Base-by-base conservation (phyloP, 2,113 vertebrate species). In the Sapayoa aenigma region DNA sequence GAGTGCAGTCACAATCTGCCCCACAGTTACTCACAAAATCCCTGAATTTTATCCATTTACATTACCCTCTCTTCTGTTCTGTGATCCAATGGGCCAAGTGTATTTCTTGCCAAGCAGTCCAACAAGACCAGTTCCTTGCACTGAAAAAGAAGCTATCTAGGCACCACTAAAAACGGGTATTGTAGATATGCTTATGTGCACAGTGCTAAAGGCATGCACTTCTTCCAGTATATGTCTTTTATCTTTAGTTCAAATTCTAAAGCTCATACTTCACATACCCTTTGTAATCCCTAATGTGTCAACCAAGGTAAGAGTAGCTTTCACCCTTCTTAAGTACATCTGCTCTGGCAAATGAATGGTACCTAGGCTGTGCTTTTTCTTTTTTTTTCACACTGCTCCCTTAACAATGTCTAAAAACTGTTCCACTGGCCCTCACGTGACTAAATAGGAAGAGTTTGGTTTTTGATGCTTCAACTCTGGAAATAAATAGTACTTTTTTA, bases 171-270 rank as follows among this genome's bases (percentile, higher is more conserved):
- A 41, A 30, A 1, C 5, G 30, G 25, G 20, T 27, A 11, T 33
- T 71, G 15, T 9, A 50, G 33, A 6, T 14, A 18, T 2, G 20
- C 2, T 37, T 55, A 22, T 33, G 33, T 20, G 58, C n/a, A 46
- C 30, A 44, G 42, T 0, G 0, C 33, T 18, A 63, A 27, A 42
- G 31, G 4, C 13, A 20, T 0, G 1, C 17, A 6, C 23, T 71
- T 49, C 9, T 30, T 76, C 18, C 14, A 8, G 11, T 5, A 5
- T 59, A 3, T 6, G 18, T 24, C 33, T 65, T 65, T 56, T 23
- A 49, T 13, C 11, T 60, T 47, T 20, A 73, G 22, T 27, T 78
- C 22, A 47, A 19, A 17, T 37, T 88, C 14, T 17, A 46, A 24
- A 60, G 18, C 27, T 83, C 41, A 25, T 25, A 14, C 25, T 50